Evolutionary conservation across 37 sponge, comb jelly and placozoan genomes (phyloP), one percentile per base, ranked within the genome.

Genomic region (Lycopodina hypogea): DNA sequence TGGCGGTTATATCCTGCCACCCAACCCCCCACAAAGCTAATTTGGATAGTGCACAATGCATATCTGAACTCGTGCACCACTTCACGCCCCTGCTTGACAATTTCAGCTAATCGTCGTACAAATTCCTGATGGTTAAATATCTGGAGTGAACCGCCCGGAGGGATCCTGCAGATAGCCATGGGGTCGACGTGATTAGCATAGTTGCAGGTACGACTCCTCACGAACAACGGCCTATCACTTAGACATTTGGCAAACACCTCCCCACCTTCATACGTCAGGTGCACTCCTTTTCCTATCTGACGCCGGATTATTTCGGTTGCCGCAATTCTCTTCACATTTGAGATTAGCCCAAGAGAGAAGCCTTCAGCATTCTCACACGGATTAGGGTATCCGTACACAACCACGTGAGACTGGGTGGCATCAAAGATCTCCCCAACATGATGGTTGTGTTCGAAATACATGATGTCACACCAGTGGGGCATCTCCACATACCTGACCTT

Each of bases 21-120:
- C 97, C 97, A 96, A 18, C 97, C 97, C 82, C 93, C 93, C 65
- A 96, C 97, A 83, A 96, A 96, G 76, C 97, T 96, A 77, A 96
- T 88, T 32, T 94, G 77, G 52, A 96, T 96, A n/a, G 94, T 90
- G 69, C 97, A 96, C 94, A 93, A n/a, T n/a, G n/a, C 91, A 35
- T 96, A 90, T 8, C 92, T 93, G 9, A 96, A 82, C 71, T 93
- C 92, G 67, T 86, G 93, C 33, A 91, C 94, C 1, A 89, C 86
- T 38, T 96, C 95, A 69, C 87, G 91, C 7, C 97, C 97, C 42
- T 91, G 84, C 33, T 89, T 72, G n/a, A 95, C 96, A 22, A 87
- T 89, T 68, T 86, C 81, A 14, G 93, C 82, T 42, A 95, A 81
- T 15, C 92, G 86, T n/a, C 76, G 80, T 41, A 92, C 96, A 59